A percentile compares a stretch with the other conserved stretches of the same genome.
Conservation (phyloP, 2,888 invertebrate genomes). For the Pemphredon lugubris region DNA sequence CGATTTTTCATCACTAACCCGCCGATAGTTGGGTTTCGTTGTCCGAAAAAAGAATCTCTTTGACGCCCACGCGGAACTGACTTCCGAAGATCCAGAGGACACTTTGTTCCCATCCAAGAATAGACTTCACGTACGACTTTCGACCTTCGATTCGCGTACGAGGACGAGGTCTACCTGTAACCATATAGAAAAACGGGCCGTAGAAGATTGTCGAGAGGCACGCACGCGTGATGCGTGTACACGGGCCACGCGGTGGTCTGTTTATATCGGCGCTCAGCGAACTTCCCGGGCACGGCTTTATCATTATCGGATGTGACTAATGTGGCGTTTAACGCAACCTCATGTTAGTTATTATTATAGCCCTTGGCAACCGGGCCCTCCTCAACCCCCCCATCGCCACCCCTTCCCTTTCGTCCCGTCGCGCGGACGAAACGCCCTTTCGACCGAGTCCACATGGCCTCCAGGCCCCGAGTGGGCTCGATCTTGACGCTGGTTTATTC, state of each 20-base stretch:
- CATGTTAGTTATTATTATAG: constrained; percentile 75
- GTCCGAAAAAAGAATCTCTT: no score
- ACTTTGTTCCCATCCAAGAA: constrained; percentile 12
- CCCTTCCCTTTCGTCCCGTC: constrained; percentile 36
- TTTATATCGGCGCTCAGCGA: constrained; percentile 66
- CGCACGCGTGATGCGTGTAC: constrained; percentile 45
- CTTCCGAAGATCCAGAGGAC: no score
- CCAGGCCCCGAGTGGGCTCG: constrained; percentile 55
- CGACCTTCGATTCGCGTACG: constrained; percentile 38
- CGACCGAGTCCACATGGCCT: constrained; percentile 62
- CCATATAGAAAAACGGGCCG: constrained; percentile 30
- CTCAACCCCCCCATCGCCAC: constrained; percentile 25
- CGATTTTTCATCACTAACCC: no score
- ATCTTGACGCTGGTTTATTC: constrained; percentile 66
- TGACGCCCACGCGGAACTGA: no score
- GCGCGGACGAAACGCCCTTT: constrained; percentile 58
- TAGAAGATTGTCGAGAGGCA: constrained; percentile 44
- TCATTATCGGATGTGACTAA: constrained; percentile 77
- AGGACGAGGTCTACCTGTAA: constrained; percentile 11
- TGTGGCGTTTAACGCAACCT: constrained; percentile 75
- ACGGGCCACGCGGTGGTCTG: constrained; percentile 43
- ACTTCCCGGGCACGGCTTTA: constrained; percentile 69
- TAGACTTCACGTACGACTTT: constrained; percentile 27
- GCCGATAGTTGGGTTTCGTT: no score
- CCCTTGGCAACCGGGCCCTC: constrained; percentile 68